phyloP scores from a whole-genome alignment of 1,140 invertebrate genomes.

The Kradibia gibbosae region DNA sequence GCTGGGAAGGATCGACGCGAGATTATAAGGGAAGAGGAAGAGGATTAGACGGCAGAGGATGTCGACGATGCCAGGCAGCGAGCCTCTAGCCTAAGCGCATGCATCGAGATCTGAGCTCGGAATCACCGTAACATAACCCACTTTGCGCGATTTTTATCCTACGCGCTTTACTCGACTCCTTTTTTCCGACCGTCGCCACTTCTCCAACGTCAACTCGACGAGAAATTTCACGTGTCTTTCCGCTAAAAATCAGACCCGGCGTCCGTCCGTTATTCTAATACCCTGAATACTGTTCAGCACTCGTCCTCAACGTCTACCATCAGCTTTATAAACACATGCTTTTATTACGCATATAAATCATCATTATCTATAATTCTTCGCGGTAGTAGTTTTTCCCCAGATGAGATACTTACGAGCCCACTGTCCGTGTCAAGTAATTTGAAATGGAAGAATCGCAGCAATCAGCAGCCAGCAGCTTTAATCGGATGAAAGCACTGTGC shows the following conservation, averaged over 20 bases:
- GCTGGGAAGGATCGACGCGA: neutral
- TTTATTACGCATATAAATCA: too few species aligned
- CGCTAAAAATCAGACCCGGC: neutral
- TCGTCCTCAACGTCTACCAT: neutral
- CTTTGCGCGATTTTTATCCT: slow-evolving; percentile 18
- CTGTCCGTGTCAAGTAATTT: too few species aligned
- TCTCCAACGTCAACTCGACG: neutral
- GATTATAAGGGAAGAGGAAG: neutral
- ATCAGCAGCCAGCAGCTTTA: too few species aligned
- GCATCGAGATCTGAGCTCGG: slow-evolving; percentile 1
- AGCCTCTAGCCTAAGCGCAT: neutral
- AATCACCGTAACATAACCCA: slow-evolving; percentile 44
- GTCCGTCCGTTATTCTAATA: slow-evolving; percentile 11
- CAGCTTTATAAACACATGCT: neutral
- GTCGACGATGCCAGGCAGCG: neutral
- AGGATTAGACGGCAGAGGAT: neutral
- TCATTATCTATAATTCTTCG: too few species aligned
- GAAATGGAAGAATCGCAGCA: too few species aligned
- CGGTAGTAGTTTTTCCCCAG: too few species aligned
- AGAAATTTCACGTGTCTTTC: neutral
- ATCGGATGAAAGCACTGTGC: too few species aligned
- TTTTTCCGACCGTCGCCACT: neutral
- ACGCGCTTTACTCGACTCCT: neutral
- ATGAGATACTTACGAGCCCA: too few species aligned
- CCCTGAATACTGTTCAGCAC: neutral